These are phyloP conservation scores for Mycetomoellerius zeteki DNA, from an alignment of 1,140 invertebrate genomes.

Conservation along the genomic window DNA sequence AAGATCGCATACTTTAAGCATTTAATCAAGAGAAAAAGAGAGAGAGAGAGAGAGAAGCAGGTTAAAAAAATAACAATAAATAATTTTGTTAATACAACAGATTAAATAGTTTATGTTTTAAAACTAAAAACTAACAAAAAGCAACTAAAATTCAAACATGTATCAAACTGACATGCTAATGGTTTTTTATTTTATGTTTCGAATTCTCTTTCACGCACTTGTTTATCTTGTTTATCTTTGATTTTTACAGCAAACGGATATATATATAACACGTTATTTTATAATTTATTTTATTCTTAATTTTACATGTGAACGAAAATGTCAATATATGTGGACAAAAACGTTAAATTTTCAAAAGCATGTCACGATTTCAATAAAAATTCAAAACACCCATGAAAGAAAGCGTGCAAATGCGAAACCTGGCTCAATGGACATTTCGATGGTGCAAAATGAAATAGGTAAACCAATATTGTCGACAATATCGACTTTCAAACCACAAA, in stretches of 20 bases:
- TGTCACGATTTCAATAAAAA: background rate
- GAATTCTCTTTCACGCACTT: background rate
- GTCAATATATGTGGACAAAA: background rate
- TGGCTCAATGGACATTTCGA: conserved; percentile 19
- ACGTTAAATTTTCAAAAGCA: background rate
- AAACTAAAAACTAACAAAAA: background rate
- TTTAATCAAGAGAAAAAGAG: background rate
- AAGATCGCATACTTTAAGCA: background rate
- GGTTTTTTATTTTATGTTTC: background rate
- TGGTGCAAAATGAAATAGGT: conserved; percentile 2
- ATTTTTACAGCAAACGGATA: background rate
- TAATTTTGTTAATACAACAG: background rate
- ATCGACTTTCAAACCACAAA: conserved; percentile 16
- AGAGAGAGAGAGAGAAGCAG: too few relatives aligned
- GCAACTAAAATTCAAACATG: background rate
- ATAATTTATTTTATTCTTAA: conserved; percentile 18
- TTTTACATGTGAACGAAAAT: background rate
- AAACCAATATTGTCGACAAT: conserved; percentile 34
- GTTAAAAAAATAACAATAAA: background rate
- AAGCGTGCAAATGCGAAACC: conserved; percentile 6
- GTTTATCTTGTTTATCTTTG: background rate
- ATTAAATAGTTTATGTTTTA: background rate
- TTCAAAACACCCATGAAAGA: background rate
- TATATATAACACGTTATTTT: background rate
- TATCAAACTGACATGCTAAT: background rate